A percentile compares a stretch with the other conserved stretches of the same genome.
phyloP scores from a whole-genome alignment of 2,888 invertebrate genomes.

The Nomada fucata region DNA sequence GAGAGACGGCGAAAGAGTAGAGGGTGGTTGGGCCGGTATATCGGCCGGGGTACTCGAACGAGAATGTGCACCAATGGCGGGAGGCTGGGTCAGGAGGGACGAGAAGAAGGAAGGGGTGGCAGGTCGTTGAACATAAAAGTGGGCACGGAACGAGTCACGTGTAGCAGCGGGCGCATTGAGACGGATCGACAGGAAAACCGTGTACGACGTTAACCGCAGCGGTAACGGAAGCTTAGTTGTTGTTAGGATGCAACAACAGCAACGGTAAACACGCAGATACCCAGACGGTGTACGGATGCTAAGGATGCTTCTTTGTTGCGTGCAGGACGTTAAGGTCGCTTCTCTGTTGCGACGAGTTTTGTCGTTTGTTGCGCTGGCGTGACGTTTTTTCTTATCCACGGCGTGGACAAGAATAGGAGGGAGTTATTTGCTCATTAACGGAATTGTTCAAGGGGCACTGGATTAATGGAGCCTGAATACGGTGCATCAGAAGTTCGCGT shows the following conservation, averaged over 20 bases:
- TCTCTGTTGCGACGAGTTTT: too few relatives aligned
- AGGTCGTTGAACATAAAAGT: constrained; percentile 74
- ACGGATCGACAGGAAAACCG: constrained; percentile 71
- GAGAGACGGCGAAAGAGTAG: constrained; percentile 14
- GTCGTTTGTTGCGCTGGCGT: too few relatives aligned
- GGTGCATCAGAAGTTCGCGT: too few relatives aligned
- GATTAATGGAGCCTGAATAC: too few relatives aligned
- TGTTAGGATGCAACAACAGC: constrained; percentile 48
- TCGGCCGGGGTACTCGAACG: constrained; percentile 65
- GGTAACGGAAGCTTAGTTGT: constrained; percentile 55
- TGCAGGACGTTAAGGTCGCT: too few relatives aligned
- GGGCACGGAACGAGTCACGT: constrained; percentile 68
- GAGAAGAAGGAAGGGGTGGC: constrained; percentile 57
- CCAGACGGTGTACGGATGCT: too few relatives aligned
- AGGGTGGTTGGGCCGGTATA: constrained; percentile 37
- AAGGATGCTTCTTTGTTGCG: too few relatives aligned
- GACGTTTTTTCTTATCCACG: too few relatives aligned
- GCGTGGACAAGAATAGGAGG: too few relatives aligned
- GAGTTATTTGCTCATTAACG: too few relatives aligned
- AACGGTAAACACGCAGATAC: not conserved
- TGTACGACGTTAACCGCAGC: constrained; percentile 57
- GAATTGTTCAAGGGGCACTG: too few relatives aligned
- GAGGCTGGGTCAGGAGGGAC: constrained; percentile 63
- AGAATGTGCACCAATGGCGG: constrained; percentile 62
- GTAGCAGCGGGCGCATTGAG: constrained; percentile 64